Base-by-base conservation (phyloP, 2,113 vertebrate genomes). In the Grammomys surdaster region DNA sequence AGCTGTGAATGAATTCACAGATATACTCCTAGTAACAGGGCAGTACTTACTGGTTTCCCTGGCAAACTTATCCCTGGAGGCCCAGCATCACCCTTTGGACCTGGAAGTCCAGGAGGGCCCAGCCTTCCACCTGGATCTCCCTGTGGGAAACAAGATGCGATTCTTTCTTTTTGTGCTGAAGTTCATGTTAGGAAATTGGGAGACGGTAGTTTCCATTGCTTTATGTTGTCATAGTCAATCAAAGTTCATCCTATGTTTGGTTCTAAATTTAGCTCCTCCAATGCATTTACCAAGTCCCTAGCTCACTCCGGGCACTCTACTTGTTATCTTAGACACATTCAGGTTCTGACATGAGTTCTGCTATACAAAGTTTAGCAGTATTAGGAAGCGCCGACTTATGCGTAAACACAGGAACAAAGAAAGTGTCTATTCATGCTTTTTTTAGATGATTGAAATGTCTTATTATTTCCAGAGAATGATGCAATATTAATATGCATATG, bases 71-170 rank as follows among this genome's bases (percentile, higher is more conserved):
- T 97, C 95, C 99, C 99, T 92, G 99, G 98, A 97, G 99, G 98
- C 56, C 99, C 99, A 88, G 98, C 98, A 72, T 99, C 99, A 7
- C 99, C 99, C 98, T 99, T 99, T n/a, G 98, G 99, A 97, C 99
- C 99, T 40, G 98, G 99, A 85, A 98, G 97, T 70, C 99, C 99
- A 65, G 98, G 99, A 0, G 98, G 99, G 19, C 99, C 99, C 14
- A 97, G 97, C 95, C 98, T 97, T 51, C 99, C 99, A 90, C 99
- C 99, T 87, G 99, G 90, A 70, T 99, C 99, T 19, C 99, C 99
- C 99, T 99, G 63, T 26, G 75, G 91, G 78, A 95, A 80, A 98
- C 90, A 98, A 82, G 0, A 77, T 8, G 93, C 95, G 48, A 80
- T 33, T 65, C 6, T 82, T 54, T 69, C 92, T 0, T 84, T 77